Evolutionary conservation across 1,140 invertebrate species (phyloP).

Genomic region (Whitmania pigra): DNA sequence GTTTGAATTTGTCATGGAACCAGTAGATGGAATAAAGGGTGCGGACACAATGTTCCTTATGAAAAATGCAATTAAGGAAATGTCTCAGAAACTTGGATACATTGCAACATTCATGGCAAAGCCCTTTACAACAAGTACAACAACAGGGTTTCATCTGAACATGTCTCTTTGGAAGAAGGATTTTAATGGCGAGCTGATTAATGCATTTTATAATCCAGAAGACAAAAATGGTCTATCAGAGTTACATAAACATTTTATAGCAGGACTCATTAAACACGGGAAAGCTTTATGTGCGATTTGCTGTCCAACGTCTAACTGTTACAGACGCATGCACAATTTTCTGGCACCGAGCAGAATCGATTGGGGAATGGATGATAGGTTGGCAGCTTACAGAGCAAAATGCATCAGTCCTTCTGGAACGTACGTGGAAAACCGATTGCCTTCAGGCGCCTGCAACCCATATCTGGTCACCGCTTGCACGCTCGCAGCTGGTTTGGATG

Average conservation of each 20-base stretch:
- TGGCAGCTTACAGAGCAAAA: conserved; percentile 20
- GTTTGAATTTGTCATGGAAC: conserved; percentile 18
- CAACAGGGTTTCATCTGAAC: conserved; percentile 27
- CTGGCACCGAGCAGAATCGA: conserved; percentile 24
- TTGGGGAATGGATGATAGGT: conserved; percentile 26
- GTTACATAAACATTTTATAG: conserved; percentile 26
- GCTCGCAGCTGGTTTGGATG: conserved; percentile 29
- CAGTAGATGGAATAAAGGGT: conserved; percentile 12
- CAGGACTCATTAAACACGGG: conserved; percentile 26
- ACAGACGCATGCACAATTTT: conserved; percentile 23
- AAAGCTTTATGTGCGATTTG: conserved; percentile 26
- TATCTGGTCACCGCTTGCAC: conserved; percentile 28
- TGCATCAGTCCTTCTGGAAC: conserved; percentile 16
- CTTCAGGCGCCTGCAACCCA: conserved; percentile 27
- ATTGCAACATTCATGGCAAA: conserved; percentile 28
- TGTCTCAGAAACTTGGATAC: conserved; percentile 15
- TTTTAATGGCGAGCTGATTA: conserved; percentile 1
- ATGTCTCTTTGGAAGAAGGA: conserved; percentile 26
- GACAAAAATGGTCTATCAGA: conserved; percentile 21
- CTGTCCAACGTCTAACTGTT: conserved; percentile 30
- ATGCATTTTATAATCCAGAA: conserved; percentile 25
- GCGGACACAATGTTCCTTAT: conserved; percentile 18
- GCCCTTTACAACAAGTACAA: conserved; percentile 10
- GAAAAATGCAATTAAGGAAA: conserved; percentile 21
- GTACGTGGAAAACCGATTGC: conserved; percentile 29